Percentiles rank a stretch among this genome's conserved stretches.
phyloP scores from a whole-genome alignment of 2,888 invertebrate species.

The Troides oblongomaculatus region DNA sequence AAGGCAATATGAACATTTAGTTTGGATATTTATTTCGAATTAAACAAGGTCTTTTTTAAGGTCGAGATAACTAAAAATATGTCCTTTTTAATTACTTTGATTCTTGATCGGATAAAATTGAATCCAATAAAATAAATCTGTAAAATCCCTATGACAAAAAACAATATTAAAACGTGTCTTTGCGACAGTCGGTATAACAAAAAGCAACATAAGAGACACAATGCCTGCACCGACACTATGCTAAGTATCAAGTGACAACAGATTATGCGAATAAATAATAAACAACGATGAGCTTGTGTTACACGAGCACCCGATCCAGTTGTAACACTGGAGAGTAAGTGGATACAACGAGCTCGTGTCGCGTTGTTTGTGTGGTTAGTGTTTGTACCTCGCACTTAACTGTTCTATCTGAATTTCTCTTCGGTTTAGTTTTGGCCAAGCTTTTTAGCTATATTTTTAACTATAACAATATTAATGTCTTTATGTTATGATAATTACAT shows the following conservation, averaged over 20 bases:
- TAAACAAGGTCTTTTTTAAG: no score
- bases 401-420: neutral
- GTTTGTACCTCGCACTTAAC: neutral
- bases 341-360: neutral
- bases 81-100: no score
- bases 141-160: no score
- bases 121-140: no score
- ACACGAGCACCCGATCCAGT: slow-evolving; percentile 40
- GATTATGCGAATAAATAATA: slow-evolving; percentile 57
- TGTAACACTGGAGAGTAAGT: slow-evolving; percentile 40
- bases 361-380: slow-evolving; percentile 5
- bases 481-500: no score
- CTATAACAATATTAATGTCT: no score
- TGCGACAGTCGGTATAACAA: neutral
- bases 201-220: slow-evolving; percentile 27
- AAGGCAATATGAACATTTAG: neutral
- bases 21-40: no score
- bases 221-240: slow-evolving; percentile 32
- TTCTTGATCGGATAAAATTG: no score
- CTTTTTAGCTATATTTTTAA: no score
- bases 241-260: slow-evolving; percentile 49
- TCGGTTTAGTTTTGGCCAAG: neutral
- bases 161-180: neutral
- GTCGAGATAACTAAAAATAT: no score
- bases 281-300: slow-evolving; percentile 37